A percentile compares a stretch with the other conserved stretches of the same genome.
Evolutionary conservation across 2,797 vertebrate genomes (phyloP).

Genomic region (Sebastes hopkinsi): DNA sequence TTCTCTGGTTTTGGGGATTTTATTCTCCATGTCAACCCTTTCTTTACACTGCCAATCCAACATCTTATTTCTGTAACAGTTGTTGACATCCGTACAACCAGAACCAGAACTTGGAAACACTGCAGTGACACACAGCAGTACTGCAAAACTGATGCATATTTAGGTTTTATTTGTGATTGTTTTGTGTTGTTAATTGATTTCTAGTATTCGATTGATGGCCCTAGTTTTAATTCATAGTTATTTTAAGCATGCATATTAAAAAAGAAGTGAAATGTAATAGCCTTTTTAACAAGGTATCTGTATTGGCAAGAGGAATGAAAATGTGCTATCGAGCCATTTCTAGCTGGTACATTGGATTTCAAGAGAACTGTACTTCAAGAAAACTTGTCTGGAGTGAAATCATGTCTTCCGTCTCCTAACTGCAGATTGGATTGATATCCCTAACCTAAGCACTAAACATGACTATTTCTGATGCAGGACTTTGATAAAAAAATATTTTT

Average conservation of each 20-base stretch:
- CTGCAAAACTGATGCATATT: not conserved
- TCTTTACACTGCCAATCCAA: not conserved
- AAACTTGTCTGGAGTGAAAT: not conserved
- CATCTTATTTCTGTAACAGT: not conserved
- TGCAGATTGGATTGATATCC: not conserved
- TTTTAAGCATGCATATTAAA: not conserved
- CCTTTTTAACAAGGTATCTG: not conserved
- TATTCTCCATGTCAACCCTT: not conserved
- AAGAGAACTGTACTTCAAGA: not conserved
- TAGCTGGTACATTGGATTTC: not conserved
- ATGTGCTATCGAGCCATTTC: not conserved
- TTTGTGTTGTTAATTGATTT: too few species aligned
- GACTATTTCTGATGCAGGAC: not conserved
- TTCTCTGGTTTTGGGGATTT: not conserved
- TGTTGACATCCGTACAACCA: not conserved
- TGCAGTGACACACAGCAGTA: not conserved
- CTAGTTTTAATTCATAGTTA: not conserved
- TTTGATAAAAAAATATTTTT: not conserved
- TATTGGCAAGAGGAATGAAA: not conserved
- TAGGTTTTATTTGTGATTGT: not conserved
- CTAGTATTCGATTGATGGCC: fast-evolving
- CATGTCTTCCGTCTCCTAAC: not conserved
- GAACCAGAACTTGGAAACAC: not conserved
- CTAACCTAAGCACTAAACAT: not conserved
- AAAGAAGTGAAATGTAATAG: not conserved